Percentiles rank a stretch among this genome's conserved stretches.
These are phyloP conservation scores for Euschistus heros DNA, from an alignment of 1,140 invertebrate genomes.

Conservation along the genomic window DNA sequence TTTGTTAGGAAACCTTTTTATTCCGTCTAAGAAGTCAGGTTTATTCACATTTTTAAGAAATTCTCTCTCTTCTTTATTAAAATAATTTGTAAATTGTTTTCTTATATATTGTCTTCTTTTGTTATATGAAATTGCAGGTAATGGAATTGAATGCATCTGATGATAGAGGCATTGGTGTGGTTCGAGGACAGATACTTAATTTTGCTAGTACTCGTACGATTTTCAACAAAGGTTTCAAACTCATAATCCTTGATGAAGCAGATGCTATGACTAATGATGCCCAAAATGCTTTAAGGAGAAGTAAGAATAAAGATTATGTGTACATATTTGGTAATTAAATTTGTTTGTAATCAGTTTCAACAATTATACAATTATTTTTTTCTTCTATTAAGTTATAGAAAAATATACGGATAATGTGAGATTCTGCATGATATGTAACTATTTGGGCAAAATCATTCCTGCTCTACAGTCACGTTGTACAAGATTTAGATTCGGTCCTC, in stretches of 20 bases:
- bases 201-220: conserved; percentile 97
- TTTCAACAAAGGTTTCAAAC: conserved; percentile 86
- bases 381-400: conserved; percentile 73
- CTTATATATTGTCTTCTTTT: neutral
- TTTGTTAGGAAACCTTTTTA: too few species aligned
- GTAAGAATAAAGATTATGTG: conserved; percentile 32
- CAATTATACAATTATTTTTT: neutral
- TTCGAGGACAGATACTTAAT: conserved; percentile 89
- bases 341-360: neutral
- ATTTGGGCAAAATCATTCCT: conserved; percentile 95
- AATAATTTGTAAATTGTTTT: neutral
- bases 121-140: too few species aligned
- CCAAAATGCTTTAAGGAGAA: conserved; percentile 93
- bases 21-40: too few species aligned
- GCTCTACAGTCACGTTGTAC: conserved; percentile 97
- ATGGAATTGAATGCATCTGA: conserved; percentile 89
- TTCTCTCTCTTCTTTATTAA: too few species aligned
- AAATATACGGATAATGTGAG: conserved; percentile 97
- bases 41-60: too few species aligned
- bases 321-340: neutral
- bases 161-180: conserved; percentile 95
- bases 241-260: conserved; percentile 98
- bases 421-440: conserved; percentile 99
- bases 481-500: conserved; percentile 90
- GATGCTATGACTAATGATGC: conserved; percentile 99